Conservation (phyloP, 2,888 invertebrate species). For the Dolichopus griseipennis region DNA sequence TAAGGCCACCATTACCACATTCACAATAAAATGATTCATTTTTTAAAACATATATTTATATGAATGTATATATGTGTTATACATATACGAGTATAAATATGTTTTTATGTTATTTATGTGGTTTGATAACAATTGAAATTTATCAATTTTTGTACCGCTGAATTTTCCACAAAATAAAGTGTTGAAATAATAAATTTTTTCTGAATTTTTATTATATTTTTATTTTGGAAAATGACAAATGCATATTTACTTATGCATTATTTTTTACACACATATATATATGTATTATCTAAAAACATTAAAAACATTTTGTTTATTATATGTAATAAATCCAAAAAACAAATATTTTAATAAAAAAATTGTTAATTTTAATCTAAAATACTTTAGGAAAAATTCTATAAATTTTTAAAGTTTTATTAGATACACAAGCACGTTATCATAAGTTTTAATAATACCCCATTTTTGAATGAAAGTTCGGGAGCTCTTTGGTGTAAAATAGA, state of each 20-base stretch:
- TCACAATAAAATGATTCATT: background rate
- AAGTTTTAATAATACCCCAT: no score
- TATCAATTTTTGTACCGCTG: constrained; percentile 2
- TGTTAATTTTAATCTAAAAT: no score
- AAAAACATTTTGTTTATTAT: background rate
- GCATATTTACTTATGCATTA: background rate
- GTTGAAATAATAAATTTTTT: background rate
- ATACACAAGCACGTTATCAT: no score
- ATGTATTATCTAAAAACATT: background rate
- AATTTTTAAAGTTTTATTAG: no score
- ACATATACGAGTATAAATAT: no score
- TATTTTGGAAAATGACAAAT: background rate
- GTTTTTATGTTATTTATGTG: background rate
- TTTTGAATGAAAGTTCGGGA: no score
- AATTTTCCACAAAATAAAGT: constrained; percentile 2
- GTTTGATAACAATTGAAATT: background rate
- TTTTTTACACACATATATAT: background rate
- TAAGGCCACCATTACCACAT: no score
- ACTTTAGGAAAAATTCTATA: no score
- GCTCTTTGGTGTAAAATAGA: no score
- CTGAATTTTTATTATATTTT: background rate
- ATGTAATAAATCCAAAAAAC: background rate
- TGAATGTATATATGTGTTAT: background rate
- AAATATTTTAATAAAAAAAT: background rate
- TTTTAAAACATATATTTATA: background rate